Conservation (phyloP, 2,888 invertebrate species). For the Phalangium opilio region DNA sequence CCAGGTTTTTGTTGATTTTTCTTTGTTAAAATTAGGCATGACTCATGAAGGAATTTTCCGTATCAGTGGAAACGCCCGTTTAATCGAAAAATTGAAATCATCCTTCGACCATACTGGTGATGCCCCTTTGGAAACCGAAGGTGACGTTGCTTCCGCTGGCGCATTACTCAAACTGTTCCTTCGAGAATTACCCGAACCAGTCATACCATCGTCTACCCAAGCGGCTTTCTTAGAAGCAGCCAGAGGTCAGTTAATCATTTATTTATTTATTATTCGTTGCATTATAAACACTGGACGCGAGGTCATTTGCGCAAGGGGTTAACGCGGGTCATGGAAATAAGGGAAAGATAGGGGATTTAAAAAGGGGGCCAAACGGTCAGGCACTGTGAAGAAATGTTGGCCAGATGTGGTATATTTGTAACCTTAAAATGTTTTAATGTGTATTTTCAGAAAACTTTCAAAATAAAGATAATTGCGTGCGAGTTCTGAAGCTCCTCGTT, state of each 20-base stretch:
- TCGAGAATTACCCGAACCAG: slow-evolving; percentile 39
- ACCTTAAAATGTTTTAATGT: too few relatives aligned
- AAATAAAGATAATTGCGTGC: slow-evolving; percentile 20
- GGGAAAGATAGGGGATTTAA: too few relatives aligned
- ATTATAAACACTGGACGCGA: too few relatives aligned
- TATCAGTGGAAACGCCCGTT: slow-evolving; percentile 38
- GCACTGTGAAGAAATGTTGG: too few relatives aligned
- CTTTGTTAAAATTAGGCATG: slow-evolving; percentile 28
- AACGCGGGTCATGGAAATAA: too few relatives aligned
- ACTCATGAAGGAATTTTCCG: slow-evolving; percentile 38
- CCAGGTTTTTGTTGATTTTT: slow-evolving; percentile 3
- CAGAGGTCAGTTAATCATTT: slow-evolving; percentile 25
- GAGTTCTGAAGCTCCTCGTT: slow-evolving; percentile 24
- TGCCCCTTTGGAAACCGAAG: slow-evolving; percentile 37
- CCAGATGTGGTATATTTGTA: too few relatives aligned
- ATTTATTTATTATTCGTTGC: too few relatives aligned
- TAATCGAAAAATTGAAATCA: slow-evolving; percentile 37
- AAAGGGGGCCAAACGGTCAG: too few relatives aligned
- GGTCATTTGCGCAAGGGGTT: too few relatives aligned
- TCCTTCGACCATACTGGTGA: slow-evolving; percentile 40
- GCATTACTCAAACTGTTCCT: slow-evolving; percentile 41
- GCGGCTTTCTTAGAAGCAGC: slow-evolving; percentile 28
- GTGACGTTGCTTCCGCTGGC: slow-evolving; percentile 40
- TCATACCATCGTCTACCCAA: slow-evolving; percentile 34
- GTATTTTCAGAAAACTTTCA: neutral